Conservation (phyloP, 1,140 invertebrate species). For the Penaeus indicus region DNA sequence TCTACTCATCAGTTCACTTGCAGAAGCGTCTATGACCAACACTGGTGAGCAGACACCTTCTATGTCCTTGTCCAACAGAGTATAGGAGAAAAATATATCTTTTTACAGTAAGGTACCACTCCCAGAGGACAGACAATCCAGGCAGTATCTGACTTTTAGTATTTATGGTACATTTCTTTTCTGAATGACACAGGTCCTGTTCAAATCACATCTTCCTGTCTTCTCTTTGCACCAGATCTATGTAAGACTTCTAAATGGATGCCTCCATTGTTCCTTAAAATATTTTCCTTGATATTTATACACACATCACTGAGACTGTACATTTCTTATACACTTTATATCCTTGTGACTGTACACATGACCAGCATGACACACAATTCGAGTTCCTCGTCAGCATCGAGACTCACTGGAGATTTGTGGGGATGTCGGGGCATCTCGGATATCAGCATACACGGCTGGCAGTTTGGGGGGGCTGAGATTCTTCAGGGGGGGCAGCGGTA, state of each 20-base stretch:
- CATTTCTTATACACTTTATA: background rate
- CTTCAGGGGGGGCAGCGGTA: slow-evolving; percentile 55
- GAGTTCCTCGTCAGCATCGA: slow-evolving; percentile 35
- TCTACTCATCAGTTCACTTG: too few relatives aligned
- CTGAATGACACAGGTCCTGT: too few relatives aligned
- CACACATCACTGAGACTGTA: slow-evolving; percentile 11
- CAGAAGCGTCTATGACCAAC: too few relatives aligned
- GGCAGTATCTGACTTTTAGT: too few relatives aligned
- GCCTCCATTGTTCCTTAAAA: background rate
- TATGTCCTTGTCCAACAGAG: too few relatives aligned
- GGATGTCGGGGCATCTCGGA: slow-evolving; percentile 34
- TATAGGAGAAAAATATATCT: too few relatives aligned
- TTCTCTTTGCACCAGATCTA: too few relatives aligned
- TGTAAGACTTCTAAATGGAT: too few relatives aligned
- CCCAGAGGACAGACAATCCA: too few relatives aligned
- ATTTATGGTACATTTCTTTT: too few relatives aligned
- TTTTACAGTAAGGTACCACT: too few relatives aligned
- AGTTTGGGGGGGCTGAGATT: slow-evolving; percentile 49
- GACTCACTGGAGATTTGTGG: slow-evolving; percentile 53
- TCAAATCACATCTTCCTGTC: too few relatives aligned
- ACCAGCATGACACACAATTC: slow-evolving; percentile 15
- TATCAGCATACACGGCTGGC: slow-evolving; percentile 49
- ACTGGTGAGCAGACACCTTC: background rate
- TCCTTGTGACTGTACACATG: slow-evolving; percentile 32
- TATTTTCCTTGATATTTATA: background rate